Conservation (phyloP, 2,797 vertebrate genomes). For the Passerculus sandwichensis region DNA sequence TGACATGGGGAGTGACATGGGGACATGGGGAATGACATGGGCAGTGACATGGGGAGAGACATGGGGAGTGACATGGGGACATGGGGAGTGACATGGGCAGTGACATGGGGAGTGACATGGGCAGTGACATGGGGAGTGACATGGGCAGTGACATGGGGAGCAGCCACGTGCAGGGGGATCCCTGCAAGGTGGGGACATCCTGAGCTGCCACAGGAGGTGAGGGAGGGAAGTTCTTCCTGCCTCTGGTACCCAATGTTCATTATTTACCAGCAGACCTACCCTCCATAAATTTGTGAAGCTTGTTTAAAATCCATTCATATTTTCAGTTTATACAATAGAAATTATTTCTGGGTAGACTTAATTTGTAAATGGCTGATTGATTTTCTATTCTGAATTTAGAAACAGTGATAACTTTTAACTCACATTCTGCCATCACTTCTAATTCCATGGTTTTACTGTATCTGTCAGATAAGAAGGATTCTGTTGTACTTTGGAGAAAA, state of each 20-base stretch:
- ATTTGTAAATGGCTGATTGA: not conserved
- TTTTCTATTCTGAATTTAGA: not conserved
- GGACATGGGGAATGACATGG: no score
- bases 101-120: no score
- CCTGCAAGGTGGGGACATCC: accelerated
- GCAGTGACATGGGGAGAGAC: no score
- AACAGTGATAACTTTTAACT: not conserved
- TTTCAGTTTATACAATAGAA: not conserved
- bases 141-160: not conserved
- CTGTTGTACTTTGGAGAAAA: not conserved
- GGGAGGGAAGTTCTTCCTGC: not conserved
- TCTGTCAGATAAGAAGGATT: not conserved
- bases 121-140: no score
- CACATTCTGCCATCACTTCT: not conserved
- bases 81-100: no score
- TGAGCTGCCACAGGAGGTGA: not conserved
- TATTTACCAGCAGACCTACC: not conserved
- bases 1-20: no score
- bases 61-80: no score
- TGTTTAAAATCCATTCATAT: not conserved
- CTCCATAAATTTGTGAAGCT: not conserved
- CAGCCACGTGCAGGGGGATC: not conserved
- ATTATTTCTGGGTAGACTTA: not conserved
- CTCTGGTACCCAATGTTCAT: not conserved
- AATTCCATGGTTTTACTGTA: not conserved